Evolutionary conservation across 2,888 invertebrate genomes (phyloP).

Genomic region (Leptogaster cylindrica): DNA sequence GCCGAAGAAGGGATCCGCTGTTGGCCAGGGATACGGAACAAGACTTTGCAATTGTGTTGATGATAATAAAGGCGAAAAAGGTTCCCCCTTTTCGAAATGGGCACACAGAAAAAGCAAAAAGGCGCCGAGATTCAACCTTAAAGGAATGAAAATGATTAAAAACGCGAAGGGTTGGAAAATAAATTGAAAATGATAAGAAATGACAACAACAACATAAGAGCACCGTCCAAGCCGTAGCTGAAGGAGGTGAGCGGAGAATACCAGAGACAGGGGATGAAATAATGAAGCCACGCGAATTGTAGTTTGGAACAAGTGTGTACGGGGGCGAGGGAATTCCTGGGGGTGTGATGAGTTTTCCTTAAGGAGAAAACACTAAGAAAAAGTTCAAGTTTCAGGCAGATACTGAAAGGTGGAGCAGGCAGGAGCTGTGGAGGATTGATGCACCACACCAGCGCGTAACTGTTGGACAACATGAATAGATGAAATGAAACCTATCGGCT

Average conservation of each 20-base stretch:
- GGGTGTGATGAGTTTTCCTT: too few relatives aligned
- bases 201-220: slow-evolving; percentile 28
- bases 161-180: slow-evolving; percentile 30
- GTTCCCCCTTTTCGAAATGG: not conserved
- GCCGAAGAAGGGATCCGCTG: too few relatives aligned
- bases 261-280: slow-evolving; percentile 22
- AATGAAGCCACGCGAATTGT: slow-evolving; percentile 33
- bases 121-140: slow-evolving; percentile 32
- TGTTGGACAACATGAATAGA: not conserved
- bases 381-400: not conserved
- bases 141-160: slow-evolving; percentile 40
- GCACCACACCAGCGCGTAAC: too few relatives aligned
- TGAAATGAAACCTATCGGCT: slow-evolving; percentile 33
- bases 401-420: not conserved
- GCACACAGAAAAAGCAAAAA: slow-evolving; percentile 2
- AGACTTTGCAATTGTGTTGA: slow-evolving; percentile 36
- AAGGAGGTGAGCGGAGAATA: not conserved
- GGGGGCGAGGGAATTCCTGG: not conserved
- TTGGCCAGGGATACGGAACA: slow-evolving; percentile 7
- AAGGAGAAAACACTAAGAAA: not conserved
- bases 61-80: slow-evolving; percentile 34
- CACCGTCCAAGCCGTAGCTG: not conserved
- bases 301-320: too few relatives aligned
- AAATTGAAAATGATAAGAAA: slow-evolving; percentile 40
- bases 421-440: not conserved